Conservation (phyloP, 2,113 vertebrate species). For the Silurus glanis region DNA sequence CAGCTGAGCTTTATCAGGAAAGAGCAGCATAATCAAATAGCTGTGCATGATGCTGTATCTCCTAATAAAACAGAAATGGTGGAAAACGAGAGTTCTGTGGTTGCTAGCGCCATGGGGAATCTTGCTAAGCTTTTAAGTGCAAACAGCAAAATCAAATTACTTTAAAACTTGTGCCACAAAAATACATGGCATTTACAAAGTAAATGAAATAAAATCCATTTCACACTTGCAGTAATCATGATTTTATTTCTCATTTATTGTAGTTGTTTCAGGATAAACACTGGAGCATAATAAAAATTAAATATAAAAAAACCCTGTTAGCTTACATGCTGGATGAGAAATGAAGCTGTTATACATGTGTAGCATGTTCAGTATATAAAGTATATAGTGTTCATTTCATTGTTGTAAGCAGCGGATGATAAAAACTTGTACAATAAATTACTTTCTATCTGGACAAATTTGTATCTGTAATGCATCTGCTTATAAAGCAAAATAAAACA, state of each 20-base stretch:
- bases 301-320: conserved; percentile 1
- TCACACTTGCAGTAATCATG: conserved; percentile 5
- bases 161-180: conserved; percentile 11
- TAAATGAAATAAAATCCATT: conserved; percentile 21
- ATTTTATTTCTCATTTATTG: conserved; percentile 7
- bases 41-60: conserved; percentile 18
- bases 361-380: not conserved
- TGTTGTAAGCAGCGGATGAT: not conserved
- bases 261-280: not conserved
- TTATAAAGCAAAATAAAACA: not conserved
- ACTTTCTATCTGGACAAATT: not conserved
- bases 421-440: not conserved
- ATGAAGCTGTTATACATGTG: not conserved
- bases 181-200: not conserved
- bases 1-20: not conserved
- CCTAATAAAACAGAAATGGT: conserved; percentile 29
- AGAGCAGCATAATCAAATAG: conserved; percentile 13
- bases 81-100: conserved; percentile 20
- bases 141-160: conserved; percentile 47
- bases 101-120: not conserved
- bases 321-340: not conserved
- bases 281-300: not conserved
- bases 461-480: not conserved
- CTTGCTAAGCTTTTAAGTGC: conserved; percentile 31
- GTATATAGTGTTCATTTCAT: not conserved